These are phyloP conservation scores for Lanius collurio DNA, from an alignment of 2,113 vertebrate species.

Conservation along the genomic window DNA sequence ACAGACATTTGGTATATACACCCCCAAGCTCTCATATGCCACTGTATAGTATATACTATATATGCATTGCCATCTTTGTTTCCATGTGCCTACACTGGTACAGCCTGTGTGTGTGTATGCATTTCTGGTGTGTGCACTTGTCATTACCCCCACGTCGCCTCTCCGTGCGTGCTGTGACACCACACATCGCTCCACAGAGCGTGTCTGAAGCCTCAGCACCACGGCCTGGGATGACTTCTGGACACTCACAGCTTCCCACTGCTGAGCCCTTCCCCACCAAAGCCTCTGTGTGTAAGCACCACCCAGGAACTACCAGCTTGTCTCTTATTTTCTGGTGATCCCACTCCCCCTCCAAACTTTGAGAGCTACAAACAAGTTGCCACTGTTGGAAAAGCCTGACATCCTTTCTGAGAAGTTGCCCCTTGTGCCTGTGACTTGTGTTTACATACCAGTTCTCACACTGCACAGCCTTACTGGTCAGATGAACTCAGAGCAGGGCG, in stretches of 20 bases:
- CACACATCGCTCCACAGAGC: fast-evolving
- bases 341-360: not conserved
- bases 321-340: not conserved
- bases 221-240: not conserved
- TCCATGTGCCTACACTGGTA: not conserved
- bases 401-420: not conserved
- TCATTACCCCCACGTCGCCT: not conserved
- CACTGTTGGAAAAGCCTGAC: not conserved
- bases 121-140: not conserved
- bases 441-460: not conserved
- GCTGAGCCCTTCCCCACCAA: not conserved
- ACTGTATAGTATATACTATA: not conserved
- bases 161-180: fast-evolving
- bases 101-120: not conserved
- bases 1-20: slow-evolving; percentile 48
- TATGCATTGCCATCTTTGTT: not conserved
- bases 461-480: not conserved
- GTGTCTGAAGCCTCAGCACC: not conserved
- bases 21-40: not conserved
- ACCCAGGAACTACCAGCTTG: not conserved
- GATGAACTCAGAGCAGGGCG: not conserved
- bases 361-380: not conserved
- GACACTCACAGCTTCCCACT: not conserved
- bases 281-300: not conserved
- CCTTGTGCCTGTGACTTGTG: fast-evolving